A percentile compares a stretch with the other conserved stretches of the same genome.
phyloP scores from a whole-genome alignment of 1,140 invertebrate genomes.

The Penaeus chinensis region DNA sequence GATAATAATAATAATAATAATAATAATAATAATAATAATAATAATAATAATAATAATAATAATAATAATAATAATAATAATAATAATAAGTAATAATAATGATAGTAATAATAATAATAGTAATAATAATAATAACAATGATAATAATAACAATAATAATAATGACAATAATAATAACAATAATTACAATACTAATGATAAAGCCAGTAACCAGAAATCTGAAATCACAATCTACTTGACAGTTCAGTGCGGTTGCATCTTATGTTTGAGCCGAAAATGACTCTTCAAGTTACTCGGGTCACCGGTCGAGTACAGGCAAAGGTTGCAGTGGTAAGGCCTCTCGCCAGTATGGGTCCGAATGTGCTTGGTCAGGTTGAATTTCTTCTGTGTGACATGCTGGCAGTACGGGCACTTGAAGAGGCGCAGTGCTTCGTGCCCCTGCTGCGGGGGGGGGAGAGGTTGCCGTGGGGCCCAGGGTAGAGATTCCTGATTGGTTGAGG shows the following conservation, averaged over 20 bases:
- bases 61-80: too few relatives aligned
- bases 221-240: not conserved
- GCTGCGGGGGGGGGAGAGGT: constrained; percentile 8
- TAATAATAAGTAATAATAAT: too few relatives aligned
- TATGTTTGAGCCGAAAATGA: constrained; percentile 54
- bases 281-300: constrained; percentile 60
- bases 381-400: constrained; percentile 47
- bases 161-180: not conserved
- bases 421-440: constrained; percentile 31
- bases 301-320: constrained; percentile 69
- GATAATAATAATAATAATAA: too few relatives aligned
- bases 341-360: constrained; percentile 80
- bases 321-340: constrained; percentile 79
- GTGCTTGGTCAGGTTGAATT: constrained; percentile 68
- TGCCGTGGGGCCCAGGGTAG: not conserved
- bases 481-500: not conserved
- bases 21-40: too few relatives aligned
- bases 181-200: not conserved
- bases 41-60: too few relatives aligned
- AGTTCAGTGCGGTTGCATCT: constrained; percentile 11
- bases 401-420: constrained; percentile 52
- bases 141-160: too few relatives aligned
- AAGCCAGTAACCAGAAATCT: not conserved
- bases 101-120: too few relatives aligned
- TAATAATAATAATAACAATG: too few relatives aligned